Base-by-base conservation (phyloP, 2,113 vertebrate species). In the Empidonax traillii region DNA sequence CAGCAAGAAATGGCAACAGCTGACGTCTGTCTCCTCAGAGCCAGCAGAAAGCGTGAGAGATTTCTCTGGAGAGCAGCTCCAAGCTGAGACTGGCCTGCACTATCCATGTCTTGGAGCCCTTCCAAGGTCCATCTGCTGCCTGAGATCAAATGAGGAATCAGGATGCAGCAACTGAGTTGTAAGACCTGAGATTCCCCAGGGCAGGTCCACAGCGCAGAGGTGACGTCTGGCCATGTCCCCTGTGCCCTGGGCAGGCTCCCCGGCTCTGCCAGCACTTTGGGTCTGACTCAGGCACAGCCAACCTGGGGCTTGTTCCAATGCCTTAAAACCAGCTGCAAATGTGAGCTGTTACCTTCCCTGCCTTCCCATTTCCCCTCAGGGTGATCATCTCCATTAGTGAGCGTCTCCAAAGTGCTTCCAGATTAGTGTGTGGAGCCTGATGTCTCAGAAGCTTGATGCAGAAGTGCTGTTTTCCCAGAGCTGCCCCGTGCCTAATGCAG, bases 161-260 rank as follows among this genome's bases (percentile, higher is more conserved):
- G 46, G 43, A 71, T 44, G 4, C 59, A 69, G 41, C 12, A 8
- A 2, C 0, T 13, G 53, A 53, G 24, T 3, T 41, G 37, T 11
- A 28, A 17, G 68, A 14, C 12, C 55, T 85, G 93, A 30, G 31
- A 43, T 17, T 51, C 46, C 28, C 20, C 1, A 2, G 30, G 56
- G 27, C 44, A 43, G 72, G 25, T 30, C 69, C 1, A 0, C 2
- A 41, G 49, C 1, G 19, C 68, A 46, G 63, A 43, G 49, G 2
- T 47, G 78, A 31, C 0, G 2, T 39, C 14, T 4, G 1, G 18
- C 27, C 1, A 0, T 2, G 2, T 37, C 56, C 68, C 25, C 4
- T 7, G 31, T 28, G 46, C 56, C 53, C 21, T 1, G 30, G 53
- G 44, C 80, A 53, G 16, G 16, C 25, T 46, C 56, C 16, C 61